These are phyloP conservation scores for Siniperca obscura DNA, from an alignment of 2,797 vertebrate genomes.

Conservation along the genomic window DNA sequence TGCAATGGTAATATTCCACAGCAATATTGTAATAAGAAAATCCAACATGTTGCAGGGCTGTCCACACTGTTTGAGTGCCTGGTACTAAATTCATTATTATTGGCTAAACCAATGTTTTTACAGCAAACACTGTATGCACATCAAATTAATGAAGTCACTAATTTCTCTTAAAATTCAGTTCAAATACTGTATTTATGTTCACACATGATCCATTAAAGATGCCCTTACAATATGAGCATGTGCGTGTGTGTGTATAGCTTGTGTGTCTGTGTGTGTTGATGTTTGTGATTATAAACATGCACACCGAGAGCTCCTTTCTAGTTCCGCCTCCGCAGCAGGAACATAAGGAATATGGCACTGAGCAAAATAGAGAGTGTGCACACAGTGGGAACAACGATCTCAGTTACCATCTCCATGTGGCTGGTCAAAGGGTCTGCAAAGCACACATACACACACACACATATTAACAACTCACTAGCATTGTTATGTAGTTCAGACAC, in stretches of 20 bases:
- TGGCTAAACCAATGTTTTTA: constrained; percentile 43
- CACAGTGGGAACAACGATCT: constrained; percentile 92
- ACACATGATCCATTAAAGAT: constrained; percentile 53
- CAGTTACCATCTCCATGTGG: constrained; percentile 93
- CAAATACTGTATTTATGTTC: constrained; percentile 49
- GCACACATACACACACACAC: constrained; percentile 52
- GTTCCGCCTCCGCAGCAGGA: constrained; percentile 87
- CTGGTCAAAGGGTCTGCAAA: constrained; percentile 90
- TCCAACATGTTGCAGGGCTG: constrained; percentile 34
- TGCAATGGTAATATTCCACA: constrained; percentile 56
- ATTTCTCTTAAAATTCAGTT: constrained; percentile 45
- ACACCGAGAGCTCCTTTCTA: constrained; percentile 70
- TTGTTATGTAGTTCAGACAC: constrained; percentile 11
- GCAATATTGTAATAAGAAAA: constrained; percentile 57
- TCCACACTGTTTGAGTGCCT: constrained; percentile 34
- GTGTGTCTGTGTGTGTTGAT: constrained; percentile 7
- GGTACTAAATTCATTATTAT: constrained; percentile 19
- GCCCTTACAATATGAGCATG: constrained; percentile 9
- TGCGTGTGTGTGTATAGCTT: background rate
- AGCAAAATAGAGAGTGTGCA: constrained; percentile 91
- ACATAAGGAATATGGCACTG: constrained; percentile 89
- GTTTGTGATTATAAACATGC: constrained; percentile 49
- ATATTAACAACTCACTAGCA: constrained; percentile 30
- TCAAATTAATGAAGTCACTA: constrained; percentile 63
- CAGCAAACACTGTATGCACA: constrained; percentile 61